Evolutionary conservation across 2,797 vertebrate species (phyloP), one percentile per base, ranked within the genome.

Genomic region (Craterocephalus amniculus): DNA sequence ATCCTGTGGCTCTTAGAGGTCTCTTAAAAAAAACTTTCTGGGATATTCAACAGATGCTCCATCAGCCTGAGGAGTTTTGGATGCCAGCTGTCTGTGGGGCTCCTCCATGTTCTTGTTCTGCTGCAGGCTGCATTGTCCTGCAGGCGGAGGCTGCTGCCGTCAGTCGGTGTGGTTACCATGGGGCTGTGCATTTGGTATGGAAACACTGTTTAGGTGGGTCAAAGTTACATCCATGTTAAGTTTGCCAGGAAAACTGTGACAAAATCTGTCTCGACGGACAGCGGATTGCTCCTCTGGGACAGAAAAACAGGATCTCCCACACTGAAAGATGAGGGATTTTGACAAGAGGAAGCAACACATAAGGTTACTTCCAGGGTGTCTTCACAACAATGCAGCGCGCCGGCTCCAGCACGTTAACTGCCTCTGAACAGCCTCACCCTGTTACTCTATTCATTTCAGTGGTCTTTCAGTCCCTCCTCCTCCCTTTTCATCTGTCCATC

Each of bases 401-500:
- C 14, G 63, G 63, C 70, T 71, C 31, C 63, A 74, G 69, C 35
- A 29, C 57, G 78, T 74, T 73, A 79, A 78, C 73, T 5, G 63
- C 81, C 63, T 74, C 78, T 72, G 63, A 24, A 43, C 74, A 70
- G 72, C 78, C 77, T 81, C 81, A 51, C 70, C 67, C 72, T 31
- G 72, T 61, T 81, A 52, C 70, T 80, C 65, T 55, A 84, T 76
- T 88, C 71, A 87, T 77, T 79, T 81, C 80, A 70, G 58, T 63
- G 61, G 45, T 24, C 81, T 64, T 75, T 63, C 45, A 27, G 32
- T 70, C 62, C 78, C 79, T 82, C 81, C 83, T 87, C 66, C 69
- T 70, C 61, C 73, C 85, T 79, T 86, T 84, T 86, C 86, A 86
- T 87, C 79, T 83, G 86, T 87, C 86, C 87, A 78, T 88, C 88